Conservation (phyloP, 1,140 invertebrate species). For the Acromyrmex heyeri region DNA sequence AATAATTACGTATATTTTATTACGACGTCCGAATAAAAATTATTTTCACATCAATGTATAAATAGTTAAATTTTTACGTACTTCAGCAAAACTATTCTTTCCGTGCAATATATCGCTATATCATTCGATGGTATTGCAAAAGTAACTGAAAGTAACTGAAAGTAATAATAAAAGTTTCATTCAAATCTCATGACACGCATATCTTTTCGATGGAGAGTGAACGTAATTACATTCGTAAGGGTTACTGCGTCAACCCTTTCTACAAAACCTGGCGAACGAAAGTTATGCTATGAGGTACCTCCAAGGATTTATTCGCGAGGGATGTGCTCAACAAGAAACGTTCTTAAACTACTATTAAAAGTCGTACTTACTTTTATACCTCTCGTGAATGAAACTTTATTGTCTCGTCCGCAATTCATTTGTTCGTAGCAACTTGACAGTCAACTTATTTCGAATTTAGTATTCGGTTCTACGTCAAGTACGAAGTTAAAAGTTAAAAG, state of each 20-base stretch:
- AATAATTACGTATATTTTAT: too few species aligned
- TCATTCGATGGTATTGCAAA: background rate
- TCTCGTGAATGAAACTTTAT: conserved; percentile 63
- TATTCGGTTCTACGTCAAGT: conserved; percentile 20
- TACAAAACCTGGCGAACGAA: conserved; percentile 51
- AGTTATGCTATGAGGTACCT: conserved; percentile 56
- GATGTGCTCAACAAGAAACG: conserved; percentile 70
- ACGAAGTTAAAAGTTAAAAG: conserved; percentile 52
- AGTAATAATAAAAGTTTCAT: background rate
- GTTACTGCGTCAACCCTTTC: conserved; percentile 42
- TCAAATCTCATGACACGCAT: background rate
- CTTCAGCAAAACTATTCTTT: too few species aligned
- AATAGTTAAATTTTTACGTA: too few species aligned
- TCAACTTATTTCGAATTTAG: conserved; percentile 42
- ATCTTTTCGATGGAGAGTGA: background rate
- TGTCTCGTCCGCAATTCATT: conserved; percentile 70
- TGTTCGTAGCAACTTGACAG: conserved; percentile 51
- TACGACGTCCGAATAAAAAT: too few species aligned
- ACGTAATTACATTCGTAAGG: conserved; percentile 9
- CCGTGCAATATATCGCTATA: background rate
- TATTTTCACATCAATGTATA: too few species aligned
- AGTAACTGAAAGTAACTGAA: background rate
- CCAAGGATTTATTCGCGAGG: conserved; percentile 67
- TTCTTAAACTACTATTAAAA: conserved; percentile 67
- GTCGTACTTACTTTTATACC: conserved; percentile 53